Base-by-base conservation (phyloP, 2,797 vertebrate genomes). In the Fundulus diaphanus region DNA sequence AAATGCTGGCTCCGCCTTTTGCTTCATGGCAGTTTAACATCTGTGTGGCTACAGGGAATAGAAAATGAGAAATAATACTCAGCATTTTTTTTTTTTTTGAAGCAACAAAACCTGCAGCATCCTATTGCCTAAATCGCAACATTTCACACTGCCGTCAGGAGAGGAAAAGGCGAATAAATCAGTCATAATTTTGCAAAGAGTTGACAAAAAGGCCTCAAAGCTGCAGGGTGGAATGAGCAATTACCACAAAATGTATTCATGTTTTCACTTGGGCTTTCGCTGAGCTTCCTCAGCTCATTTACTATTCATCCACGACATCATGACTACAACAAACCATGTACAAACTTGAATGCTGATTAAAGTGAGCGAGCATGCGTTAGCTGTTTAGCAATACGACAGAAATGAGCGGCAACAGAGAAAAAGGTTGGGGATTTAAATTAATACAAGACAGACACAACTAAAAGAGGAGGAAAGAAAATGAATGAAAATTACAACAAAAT, bases 191-290 rank as follows among this genome's bases (percentile, higher is more conserved):
- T 75, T 84, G 72, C 76, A 82, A 63, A 70, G 65, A 24, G 72
- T 72, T 77, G 78, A 87, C 82, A 82, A 87, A 90, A 90, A 71
- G 63, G 75, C 7, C 15, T 72, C 0, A 42, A 6, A 7, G 31
- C 74, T 85, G 57, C 68, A 59, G 59, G 0, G 76, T 16, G 81
- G 79, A 82, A 78, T 9, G 68, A 81, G 46, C 49, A 70, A 76
- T 86, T 87, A 88, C 82, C 71, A 20, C 72, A 20, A 80, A 86
- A 86, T 74, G 52, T 79, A 84, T 87, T 88, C 81, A 83, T 85
- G 84, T 87, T 86, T 77, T 70, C 74, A 81, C 44, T 54, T 33
- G 42, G 63, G 80, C 65, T 63, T 87, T 83, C 40, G 49, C 81
- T 7, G 75, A 87, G 81, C n/a, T 68, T 83, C 85, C 77, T 68